A percentile compares a stretch with the other conserved stretches of the same genome.
phyloP scores from a whole-genome alignment of 2,888 invertebrate species.

The Xylota segnis region DNA sequence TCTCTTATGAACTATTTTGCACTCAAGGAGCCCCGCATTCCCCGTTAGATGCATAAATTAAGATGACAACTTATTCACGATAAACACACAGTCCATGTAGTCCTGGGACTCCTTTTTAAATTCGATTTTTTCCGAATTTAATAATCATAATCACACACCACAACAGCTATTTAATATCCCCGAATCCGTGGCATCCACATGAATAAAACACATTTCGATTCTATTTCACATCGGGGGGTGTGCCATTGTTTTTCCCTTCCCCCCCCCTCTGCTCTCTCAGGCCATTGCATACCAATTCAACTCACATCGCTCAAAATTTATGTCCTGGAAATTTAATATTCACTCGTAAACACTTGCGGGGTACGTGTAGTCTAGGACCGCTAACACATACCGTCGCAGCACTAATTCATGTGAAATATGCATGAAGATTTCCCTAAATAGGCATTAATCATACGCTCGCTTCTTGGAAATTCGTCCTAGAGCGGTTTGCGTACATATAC shows the following conservation, averaged over 20 bases:
- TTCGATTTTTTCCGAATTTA: conserved; percentile 6
- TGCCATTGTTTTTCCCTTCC: neutral
- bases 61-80: too few species aligned
- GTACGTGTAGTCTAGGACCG: neutral
- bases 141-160: conserved; percentile 8
- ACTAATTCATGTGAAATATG: conserved; percentile 23
- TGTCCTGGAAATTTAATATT: conserved; percentile 15
- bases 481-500: neutral
- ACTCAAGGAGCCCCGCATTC: too few species aligned
- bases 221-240: neutral
- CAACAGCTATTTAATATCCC: neutral
- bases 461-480: neutral
- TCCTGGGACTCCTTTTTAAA: neutral
- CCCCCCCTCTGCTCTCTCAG: neutral
- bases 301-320: conserved; percentile 16
- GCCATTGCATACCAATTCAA: neutral
- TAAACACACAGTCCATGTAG: neutral
- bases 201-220: conserved; percentile 4
- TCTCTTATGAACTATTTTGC: too few species aligned
- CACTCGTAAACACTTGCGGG: conserved; percentile 10
- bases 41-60: too few species aligned
- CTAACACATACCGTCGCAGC: neutral
- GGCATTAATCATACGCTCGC: conserved; percentile 10
- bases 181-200: neutral
- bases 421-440: conserved; percentile 17